phyloP scores from a whole-genome alignment of 2,888 invertebrate genomes.

The Aleiodes alternator region DNA sequence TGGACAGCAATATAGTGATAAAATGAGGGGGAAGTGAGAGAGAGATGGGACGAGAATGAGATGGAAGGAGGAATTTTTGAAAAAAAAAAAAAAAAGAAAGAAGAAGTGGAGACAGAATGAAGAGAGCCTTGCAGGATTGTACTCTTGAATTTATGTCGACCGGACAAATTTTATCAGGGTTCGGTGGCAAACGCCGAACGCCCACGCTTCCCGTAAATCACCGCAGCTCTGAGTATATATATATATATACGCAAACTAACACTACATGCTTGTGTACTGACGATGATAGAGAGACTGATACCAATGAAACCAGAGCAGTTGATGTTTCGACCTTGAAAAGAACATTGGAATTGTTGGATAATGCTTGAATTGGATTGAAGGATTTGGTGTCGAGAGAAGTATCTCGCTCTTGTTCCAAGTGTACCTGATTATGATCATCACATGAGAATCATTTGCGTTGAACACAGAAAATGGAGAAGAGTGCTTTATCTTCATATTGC shows the following conservation, averaged over 20 bases:
- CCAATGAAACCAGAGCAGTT: constrained; percentile 35
- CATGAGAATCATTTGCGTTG: no score
- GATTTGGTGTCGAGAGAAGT: not conserved
- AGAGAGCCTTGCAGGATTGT: constrained; percentile 57
- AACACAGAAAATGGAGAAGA: no score
- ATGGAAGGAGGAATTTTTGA: constrained; percentile 2
- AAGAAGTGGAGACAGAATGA: constrained; percentile 35
- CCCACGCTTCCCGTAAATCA: constrained; percentile 73
- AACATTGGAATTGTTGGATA: constrained; percentile 26
- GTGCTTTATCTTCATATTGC: no score
- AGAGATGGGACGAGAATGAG: constrained; percentile 7
- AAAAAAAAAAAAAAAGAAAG: constrained; percentile 24
- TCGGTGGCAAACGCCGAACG: constrained; percentile 73
- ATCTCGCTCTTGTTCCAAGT: not conserved
- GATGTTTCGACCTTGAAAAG: constrained; percentile 39
- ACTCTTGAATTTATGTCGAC: constrained; percentile 73
- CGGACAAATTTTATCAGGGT: constrained; percentile 75
- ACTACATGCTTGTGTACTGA: constrained; percentile 5
- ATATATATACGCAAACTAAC: not conserved
- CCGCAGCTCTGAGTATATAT: constrained; percentile 38
- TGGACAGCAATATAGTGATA: constrained; percentile 23
- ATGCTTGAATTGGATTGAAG: constrained; percentile 31
- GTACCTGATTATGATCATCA: constrained; percentile 15
- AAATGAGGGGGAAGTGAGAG: not conserved
- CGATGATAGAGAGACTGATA: constrained; percentile 26